These are phyloP conservation scores for Zaprionus inermis DNA, from an alignment of 1,140 invertebrate genomes.

Conservation along the genomic window DNA sequence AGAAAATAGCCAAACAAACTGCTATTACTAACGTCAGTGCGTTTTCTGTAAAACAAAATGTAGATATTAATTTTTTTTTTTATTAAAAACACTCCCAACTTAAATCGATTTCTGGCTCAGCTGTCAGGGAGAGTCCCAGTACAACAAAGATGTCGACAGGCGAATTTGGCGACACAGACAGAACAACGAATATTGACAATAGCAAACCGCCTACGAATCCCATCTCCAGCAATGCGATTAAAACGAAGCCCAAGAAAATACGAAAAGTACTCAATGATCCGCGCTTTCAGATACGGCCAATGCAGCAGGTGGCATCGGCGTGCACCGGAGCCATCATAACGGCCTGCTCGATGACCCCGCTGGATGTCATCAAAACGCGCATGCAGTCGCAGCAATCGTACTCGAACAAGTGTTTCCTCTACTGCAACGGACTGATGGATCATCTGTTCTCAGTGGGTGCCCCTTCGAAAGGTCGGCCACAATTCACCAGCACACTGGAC, in stretches of 20 bases:
- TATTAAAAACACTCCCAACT: neutral
- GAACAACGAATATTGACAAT: neutral
- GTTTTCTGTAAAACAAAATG: slow-evolving; percentile 2
- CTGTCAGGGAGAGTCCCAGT: slow-evolving; percentile 23
- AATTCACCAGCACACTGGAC: slow-evolving; percentile 97
- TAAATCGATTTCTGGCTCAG: slow-evolving; percentile 1
- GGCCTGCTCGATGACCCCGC: slow-evolving; percentile 95
- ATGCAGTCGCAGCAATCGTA: slow-evolving; percentile 95
- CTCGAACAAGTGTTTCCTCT: slow-evolving; percentile 96
- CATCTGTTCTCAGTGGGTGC: slow-evolving; percentile 94
- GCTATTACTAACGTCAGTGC: slow-evolving; percentile 2
- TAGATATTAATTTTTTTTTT: neutral
- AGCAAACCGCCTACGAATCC: neutral
- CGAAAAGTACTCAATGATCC: slow-evolving; percentile 86
- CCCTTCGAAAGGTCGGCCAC: slow-evolving; percentile 86
- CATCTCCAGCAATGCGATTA: neutral
- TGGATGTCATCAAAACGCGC: slow-evolving; percentile 99
- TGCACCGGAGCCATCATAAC: slow-evolving; percentile 95
- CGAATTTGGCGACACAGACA: neutral
- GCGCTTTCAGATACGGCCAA: slow-evolving; percentile 90
- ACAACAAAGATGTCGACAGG: slow-evolving; percentile 47
- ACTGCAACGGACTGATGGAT: slow-evolving; percentile 99
- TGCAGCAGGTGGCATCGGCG: slow-evolving; percentile 95
- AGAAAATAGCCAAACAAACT: neutral
- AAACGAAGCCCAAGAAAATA: slow-evolving; percentile 4